Percentiles rank a stretch among this genome's conserved stretches.
phyloP scores from a whole-genome alignment of 2,113 vertebrate genomes.

The Orthochromis indermauri region DNA sequence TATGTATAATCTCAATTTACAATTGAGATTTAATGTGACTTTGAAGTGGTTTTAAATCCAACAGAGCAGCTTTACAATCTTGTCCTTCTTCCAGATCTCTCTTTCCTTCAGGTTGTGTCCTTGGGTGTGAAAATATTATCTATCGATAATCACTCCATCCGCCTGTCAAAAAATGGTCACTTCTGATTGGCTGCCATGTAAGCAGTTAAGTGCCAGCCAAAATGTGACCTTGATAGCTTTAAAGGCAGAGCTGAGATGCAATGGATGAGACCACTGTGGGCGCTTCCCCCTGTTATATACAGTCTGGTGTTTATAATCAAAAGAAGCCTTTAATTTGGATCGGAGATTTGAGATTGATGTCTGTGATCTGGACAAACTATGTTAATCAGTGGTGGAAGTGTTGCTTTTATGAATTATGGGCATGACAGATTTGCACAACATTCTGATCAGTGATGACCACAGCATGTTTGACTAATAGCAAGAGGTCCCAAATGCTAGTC shows the following conservation, averaged over 20 bases:
- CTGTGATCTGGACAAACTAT: not conserved
- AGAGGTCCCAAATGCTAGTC: not conserved
- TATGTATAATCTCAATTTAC: not conserved
- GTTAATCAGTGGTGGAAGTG: not conserved
- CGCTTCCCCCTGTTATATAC: not conserved
- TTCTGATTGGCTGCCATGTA: not conserved
- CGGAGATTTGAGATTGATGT: not conserved
- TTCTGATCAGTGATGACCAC: not conserved
- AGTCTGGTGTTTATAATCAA: not conserved
- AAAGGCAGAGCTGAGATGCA: not conserved
- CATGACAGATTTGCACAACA: not conserved
- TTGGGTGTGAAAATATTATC: not conserved
- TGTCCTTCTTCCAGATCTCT: not conserved
- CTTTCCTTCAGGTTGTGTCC: not conserved
- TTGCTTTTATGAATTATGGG: not conserved
- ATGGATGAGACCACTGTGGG: not conserved
- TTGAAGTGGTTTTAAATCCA: not conserved
- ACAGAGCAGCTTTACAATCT: not conserved
- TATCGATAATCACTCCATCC: not conserved
- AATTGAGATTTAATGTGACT: not conserved
- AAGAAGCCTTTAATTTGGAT: not conserved
- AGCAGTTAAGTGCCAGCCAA: not conserved
- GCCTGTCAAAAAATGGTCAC: not conserved
- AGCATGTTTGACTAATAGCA: not conserved
- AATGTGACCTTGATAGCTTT: not conserved